Percentiles rank a stretch among this genome's conserved stretches.
Evolutionary conservation across 2,797 vertebrate genomes (phyloP).

Genomic region (Cryptoprocta ferox): DNA sequence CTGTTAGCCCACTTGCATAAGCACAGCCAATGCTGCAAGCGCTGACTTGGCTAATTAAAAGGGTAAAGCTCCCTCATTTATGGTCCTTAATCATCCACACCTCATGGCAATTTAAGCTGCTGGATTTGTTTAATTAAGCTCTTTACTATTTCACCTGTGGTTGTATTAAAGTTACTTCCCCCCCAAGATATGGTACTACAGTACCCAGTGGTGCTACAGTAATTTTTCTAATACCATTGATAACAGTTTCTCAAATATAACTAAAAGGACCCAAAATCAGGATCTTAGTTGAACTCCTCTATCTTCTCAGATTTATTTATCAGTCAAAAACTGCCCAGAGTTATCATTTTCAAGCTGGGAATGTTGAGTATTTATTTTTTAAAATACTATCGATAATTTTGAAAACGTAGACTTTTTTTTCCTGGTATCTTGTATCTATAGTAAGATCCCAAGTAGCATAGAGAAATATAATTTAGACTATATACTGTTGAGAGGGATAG

Average conservation of each 20-base stretch:
- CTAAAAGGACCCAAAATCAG: background rate
- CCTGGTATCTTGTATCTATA: background rate
- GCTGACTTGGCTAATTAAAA: background rate
- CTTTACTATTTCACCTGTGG: background rate
- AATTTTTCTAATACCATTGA: background rate
- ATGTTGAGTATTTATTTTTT: background rate
- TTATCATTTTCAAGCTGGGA: background rate
- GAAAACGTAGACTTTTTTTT: background rate
- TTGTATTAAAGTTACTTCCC: background rate
- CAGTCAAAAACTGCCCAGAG: background rate
- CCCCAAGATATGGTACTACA: background rate
- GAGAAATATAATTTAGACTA: background rate
- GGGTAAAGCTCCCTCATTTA: background rate
- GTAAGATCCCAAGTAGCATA: background rate
- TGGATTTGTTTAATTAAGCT: background rate
- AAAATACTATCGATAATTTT: background rate
- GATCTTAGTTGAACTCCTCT: background rate
- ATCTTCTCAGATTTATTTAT: background rate
- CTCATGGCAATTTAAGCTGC: background rate
- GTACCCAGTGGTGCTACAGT: background rate
- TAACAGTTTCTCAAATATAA: background rate
- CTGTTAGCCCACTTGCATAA: background rate
- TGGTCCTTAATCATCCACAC: background rate
- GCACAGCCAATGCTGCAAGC: background rate
- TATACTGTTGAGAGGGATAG: background rate